Evolutionary conservation across 2,113 vertebrate genomes (phyloP).

Genomic region (Chaenocephalus aceratus): DNA sequence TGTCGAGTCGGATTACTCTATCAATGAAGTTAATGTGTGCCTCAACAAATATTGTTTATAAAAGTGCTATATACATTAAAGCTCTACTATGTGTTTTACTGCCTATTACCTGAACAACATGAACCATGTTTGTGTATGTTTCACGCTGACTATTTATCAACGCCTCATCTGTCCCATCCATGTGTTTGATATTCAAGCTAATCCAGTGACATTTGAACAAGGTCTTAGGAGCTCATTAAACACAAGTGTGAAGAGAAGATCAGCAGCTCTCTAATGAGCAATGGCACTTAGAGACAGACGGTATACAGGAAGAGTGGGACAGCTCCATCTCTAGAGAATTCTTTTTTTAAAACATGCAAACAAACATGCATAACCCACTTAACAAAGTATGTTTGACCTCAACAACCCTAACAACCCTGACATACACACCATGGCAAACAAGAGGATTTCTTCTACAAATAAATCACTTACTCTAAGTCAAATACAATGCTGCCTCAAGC

Average conservation of each 20-base stretch:
- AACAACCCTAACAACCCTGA: conserved; percentile 14
- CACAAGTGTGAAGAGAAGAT: conserved; percentile 64
- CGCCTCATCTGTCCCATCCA: conserved; percentile 10
- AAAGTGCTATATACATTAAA: too few species aligned
- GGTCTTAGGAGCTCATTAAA: conserved; percentile 69
- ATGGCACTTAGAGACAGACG: conserved; percentile 39
- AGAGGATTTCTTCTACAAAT: conserved; percentile 14
- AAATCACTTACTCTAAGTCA: conserved; percentile 21
- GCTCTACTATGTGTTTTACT: too few species aligned
- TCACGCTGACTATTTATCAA: too few species aligned
- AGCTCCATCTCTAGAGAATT: neutral
- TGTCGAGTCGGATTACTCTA: too few species aligned
- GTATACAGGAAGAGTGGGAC: neutral
- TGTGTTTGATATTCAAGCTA: conserved; percentile 53
- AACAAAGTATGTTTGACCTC: neutral
- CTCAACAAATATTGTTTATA: too few species aligned
- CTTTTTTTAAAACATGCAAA: conserved; percentile 3
- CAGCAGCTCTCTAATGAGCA: conserved; percentile 61
- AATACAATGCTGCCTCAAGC: conserved; percentile 30
- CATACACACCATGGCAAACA: conserved; percentile 24
- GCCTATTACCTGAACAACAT: too few species aligned
- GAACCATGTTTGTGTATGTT: too few species aligned
- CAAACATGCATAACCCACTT: conserved; percentile 4
- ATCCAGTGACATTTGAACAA: conserved; percentile 60
- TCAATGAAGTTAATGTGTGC: too few species aligned